Base-by-base conservation (phyloP, 2,797 vertebrate genomes). In the Jordanella pulchra region DNA sequence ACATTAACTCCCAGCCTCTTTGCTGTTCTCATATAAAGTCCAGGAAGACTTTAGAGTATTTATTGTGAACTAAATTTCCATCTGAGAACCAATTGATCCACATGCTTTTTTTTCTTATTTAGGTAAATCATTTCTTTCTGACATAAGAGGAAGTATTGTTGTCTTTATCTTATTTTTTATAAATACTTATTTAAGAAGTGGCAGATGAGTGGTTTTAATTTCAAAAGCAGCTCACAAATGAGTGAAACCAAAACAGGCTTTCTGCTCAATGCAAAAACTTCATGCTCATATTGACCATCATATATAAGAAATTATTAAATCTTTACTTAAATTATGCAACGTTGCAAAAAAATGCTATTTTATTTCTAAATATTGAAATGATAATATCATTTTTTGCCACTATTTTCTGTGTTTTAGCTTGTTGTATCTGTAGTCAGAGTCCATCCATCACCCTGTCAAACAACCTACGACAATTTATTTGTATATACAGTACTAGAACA, bases 1-100 rank as follows among this genome's bases (percentile, higher is more conserved):
- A 75, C 68, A 69, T 63, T 53, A 82, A 81, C 72, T 76, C 71
- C 50, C 77, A 0, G 35, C 69, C 84, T 84, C 72, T 74, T 69
- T 51, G 6, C 56, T 68, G n/a, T 58, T 70, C 80, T 81, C 71
- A 25, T 35, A 28, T 42, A 69, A 67, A 50, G 30, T 60, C 1
- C 4, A n/a, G 25, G 47, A 65, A 72, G 61, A 70, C 71, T 79
- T 77, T 9, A 56, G 21, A 28, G 17, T 73, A 55, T 75, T 73
- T 71, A 45, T 77, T 76, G 71, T 68, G 12, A 73, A 73, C 79
- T 80, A 73, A 27, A 79, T 64, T 81, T 77, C 45, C 23, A 25
- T 71, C 60, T 72, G 48, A 66, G 69, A 71, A 23, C 2, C 25
- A 11, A 23, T 27, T 18, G 68, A 66, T 56, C 71, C 44, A n/a